Evolutionary conservation across 2,797 vertebrate genomes (phyloP).

Genomic region (Pseudochirops cupreus): DNA sequence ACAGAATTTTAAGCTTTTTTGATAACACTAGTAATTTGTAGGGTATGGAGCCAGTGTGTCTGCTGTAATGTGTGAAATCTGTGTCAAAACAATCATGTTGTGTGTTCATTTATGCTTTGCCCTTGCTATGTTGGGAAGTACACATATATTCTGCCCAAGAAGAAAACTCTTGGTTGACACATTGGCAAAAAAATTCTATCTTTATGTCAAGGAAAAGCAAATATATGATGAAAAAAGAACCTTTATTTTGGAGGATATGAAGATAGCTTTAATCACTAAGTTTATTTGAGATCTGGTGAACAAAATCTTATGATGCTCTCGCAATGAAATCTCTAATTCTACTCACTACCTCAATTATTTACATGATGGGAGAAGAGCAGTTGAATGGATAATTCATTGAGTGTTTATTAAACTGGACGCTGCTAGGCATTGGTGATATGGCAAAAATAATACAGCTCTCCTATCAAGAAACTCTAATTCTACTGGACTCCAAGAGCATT

Average conservation of each 20-base stretch:
- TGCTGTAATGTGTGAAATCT: constrained; percentile 29
- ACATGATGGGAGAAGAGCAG: neutral
- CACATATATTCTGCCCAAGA: constrained; percentile 17
- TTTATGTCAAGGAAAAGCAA: constrained; percentile 25
- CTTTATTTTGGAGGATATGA: constrained; percentile 29
- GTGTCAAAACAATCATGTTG: neutral
- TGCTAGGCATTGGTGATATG: neutral
- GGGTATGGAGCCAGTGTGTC: constrained; percentile 2
- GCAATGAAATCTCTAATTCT: neutral
- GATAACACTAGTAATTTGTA: constrained; percentile 31
- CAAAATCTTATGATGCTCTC: neutral
- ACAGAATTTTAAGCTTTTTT: constrained; percentile 33
- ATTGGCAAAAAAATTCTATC: constrained; percentile 7
- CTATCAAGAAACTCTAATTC: neutral
- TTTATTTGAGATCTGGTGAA: constrained; percentile 5
- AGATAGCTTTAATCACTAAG: constrained; percentile 37
- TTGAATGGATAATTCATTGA: neutral
- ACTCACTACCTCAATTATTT: neutral
- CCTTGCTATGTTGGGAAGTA: constrained; percentile 25
- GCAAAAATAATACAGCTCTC: neutral
- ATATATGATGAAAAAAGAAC: constrained; percentile 19
- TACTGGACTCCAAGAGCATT: neutral
- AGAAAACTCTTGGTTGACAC: constrained; percentile 47
- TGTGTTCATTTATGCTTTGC: constrained; percentile 47
- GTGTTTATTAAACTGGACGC: neutral